Evolutionary conservation across 2,113 vertebrate species (phyloP), one percentile per base, ranked within the genome.

Genomic region (Callopanchax toddi): DNA sequence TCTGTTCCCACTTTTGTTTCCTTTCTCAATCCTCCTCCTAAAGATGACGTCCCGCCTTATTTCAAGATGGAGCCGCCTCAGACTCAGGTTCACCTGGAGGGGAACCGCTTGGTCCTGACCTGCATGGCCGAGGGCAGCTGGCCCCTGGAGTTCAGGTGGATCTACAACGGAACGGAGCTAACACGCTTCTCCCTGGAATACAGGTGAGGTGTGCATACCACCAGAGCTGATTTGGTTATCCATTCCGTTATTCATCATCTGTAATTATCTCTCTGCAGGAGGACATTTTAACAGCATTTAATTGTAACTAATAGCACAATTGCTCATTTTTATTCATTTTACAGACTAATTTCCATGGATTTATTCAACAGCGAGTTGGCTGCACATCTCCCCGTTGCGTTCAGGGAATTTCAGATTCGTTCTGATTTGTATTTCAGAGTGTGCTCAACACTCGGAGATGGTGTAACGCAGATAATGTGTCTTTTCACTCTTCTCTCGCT

Each of bases 81-180:
- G 64, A 95, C 94, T 3, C 97, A 99, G 86, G 94, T 98, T 52
- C 97, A 99, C 78, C 90, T 99, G 86, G 97, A 99, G 78, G 93
- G 96, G 46, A 99, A 99, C 89, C 94, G 97, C 13, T 90, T 99
- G 85, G 97, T 99, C 20, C 94, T 99, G 25, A 99, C 97, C 2
- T 99, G 97, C 90, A 99, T 99, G 96, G 97, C 97, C 0, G 97
- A 99, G 85, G 97, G 97, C 84, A 99, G 97, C 88, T 99, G 97
- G 97, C 97, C 97, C 0, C 93, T 99, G 11, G 96, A 98, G 86
- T 99, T 99, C 89, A 97, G 97, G 85, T 99, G 97, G 97, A 91
- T 99, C 13, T 96, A 97, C 87, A 96, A 98, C 57, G 93, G 89
- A 21, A 91, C 74, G 0, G 95, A 99, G 88, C 92, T 99, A 61